Evolutionary conservation across 2,888 invertebrate species (phyloP).

Genomic region (Drosophila paramelanica): DNA sequence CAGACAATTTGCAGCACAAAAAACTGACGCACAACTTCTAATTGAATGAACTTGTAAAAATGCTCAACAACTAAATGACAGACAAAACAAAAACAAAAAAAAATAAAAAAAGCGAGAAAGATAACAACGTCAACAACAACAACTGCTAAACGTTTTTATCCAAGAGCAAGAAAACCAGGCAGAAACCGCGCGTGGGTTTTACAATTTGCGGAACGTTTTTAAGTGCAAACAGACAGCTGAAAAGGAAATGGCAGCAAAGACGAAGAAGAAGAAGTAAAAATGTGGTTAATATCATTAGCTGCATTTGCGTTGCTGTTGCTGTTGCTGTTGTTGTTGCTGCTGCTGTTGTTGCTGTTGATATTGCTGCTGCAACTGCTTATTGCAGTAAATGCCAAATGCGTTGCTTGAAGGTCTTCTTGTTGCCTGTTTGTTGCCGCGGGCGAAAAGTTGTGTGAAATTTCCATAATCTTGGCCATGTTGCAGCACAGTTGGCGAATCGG

Average conservation of each 20-base stretch:
- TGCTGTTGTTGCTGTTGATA: conserved; percentile 25
- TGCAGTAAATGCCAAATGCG: conserved; percentile 50
- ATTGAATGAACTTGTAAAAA: conserved; percentile 79
- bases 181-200: conserved; percentile 66
- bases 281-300: conserved; percentile 76
- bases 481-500: conserved; percentile 47
- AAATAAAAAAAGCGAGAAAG: conserved; percentile 5
- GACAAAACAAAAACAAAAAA: background rate
- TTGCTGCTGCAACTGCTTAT: conserved; percentile 37
- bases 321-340: too few species aligned
- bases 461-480: conserved; percentile 71
- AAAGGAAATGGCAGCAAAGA: conserved; percentile 52
- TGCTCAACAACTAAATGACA: conserved; percentile 63
- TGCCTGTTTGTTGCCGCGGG: conserved; percentile 10
- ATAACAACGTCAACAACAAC: conserved; percentile 21
- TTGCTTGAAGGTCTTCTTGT: conserved; percentile 9
- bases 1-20: conserved; percentile 35
- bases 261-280: conserved; percentile 23
- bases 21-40: conserved; percentile 63
- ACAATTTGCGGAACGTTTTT: conserved; percentile 72
- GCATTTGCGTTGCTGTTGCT: conserved; percentile 46
- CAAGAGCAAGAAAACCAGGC: conserved; percentile 29
- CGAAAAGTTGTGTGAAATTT: conserved; percentile 62
- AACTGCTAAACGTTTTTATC: conserved; percentile 61
- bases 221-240: conserved; percentile 56